Evolutionary conservation across 2,113 vertebrate genomes (phyloP).

Genomic region (Erythrolamprus reginae): DNA sequence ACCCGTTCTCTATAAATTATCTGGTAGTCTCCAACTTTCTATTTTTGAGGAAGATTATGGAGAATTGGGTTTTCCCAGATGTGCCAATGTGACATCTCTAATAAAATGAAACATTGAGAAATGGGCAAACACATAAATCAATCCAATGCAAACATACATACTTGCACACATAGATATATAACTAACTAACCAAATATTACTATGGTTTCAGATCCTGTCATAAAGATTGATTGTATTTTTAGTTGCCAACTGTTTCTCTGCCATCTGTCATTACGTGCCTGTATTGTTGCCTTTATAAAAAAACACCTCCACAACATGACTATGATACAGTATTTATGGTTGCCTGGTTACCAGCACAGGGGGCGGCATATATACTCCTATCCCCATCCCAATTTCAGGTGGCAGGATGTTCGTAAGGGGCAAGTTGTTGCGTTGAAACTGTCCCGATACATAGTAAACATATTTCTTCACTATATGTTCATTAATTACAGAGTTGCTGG

Average conservation of each 20-base stretch:
- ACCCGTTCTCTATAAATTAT: background rate
- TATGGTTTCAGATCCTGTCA: slow-evolving; percentile 14
- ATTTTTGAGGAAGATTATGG: background rate
- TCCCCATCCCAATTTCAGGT: background rate
- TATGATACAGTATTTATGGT: background rate
- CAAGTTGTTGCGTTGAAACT: background rate
- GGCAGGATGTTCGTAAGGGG: background rate
- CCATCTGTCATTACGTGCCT: background rate
- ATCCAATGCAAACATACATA: background rate
- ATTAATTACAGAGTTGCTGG: slow-evolving; percentile 83
- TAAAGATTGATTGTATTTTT: background rate
- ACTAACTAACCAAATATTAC: background rate
- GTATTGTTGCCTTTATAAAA: background rate
- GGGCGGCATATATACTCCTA: background rate
- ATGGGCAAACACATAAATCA: background rate
- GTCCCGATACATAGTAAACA: background rate
- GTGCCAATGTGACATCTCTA: too few species aligned
- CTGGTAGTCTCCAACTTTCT: background rate
- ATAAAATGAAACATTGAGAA: too few species aligned
- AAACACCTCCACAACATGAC: background rate
- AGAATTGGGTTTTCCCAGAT: too few species aligned
- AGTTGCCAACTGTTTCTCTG: background rate
- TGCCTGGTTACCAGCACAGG: background rate
- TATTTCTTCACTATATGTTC: background rate
- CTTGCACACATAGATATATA: background rate